Evolutionary conservation across 2,113 vertebrate genomes (phyloP).

Genomic region (Psilopogon haemacephalus): DNA sequence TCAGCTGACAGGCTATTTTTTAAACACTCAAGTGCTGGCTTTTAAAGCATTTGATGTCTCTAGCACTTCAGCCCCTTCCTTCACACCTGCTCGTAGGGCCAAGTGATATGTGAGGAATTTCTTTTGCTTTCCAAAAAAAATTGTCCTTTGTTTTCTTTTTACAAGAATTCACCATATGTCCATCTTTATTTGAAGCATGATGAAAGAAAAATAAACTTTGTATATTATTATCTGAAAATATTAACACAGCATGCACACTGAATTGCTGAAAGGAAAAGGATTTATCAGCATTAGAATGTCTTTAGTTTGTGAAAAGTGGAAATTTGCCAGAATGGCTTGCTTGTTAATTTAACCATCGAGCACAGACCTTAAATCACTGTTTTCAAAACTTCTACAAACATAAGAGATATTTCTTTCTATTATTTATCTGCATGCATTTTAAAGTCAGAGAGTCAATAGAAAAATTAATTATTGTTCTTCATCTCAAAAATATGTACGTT

Average conservation of each 20-base stretch:
- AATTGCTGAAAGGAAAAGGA: conserved; percentile 18
- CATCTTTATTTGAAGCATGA: not conserved
- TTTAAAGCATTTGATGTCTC: conserved; percentile 62
- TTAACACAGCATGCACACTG: not conserved
- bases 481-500: not conserved
- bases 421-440: conserved; percentile 1
- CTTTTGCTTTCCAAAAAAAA: conserved; percentile 5
- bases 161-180: not conserved
- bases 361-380: not conserved
- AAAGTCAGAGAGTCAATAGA: not conserved
- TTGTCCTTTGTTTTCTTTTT: conserved; percentile 47
- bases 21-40: conserved; percentile 46
- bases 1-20: conserved; percentile 63
- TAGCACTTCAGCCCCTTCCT: conserved; percentile 48
- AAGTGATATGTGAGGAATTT: conserved; percentile 39
- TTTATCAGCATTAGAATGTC: not conserved
- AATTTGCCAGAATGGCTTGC: not conserved
- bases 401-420: not conserved
- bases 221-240: conserved; percentile 6
- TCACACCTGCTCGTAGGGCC: conserved; percentile 53
- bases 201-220: conserved; percentile 29
- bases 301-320: conserved; percentile 36
- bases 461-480: conserved; percentile 5
- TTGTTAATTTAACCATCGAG: conserved; percentile 8
- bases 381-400: conserved; percentile 1